Percentiles rank a stretch among this genome's conserved stretches.
Conservation (phyloP, 2,888 invertebrate species). For the Encarsia formosa region DNA sequence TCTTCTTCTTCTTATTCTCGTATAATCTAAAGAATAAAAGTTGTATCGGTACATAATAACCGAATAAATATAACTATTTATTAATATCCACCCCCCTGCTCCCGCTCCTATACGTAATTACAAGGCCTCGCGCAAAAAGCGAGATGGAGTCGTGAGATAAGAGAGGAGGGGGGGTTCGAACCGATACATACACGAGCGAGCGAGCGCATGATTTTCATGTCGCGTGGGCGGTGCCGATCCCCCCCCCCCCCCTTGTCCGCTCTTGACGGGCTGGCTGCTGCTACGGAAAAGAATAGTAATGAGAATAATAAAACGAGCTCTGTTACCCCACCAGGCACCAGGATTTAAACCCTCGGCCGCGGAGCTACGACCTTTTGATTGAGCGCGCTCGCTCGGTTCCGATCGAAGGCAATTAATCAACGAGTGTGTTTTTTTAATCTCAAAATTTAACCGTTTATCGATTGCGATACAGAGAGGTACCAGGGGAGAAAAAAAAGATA, state of each 20-base stretch:
- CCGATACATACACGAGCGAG: neutral
- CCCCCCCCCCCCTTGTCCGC: constrained; percentile 5
- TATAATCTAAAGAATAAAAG: too few species aligned
- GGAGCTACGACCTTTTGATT: too few species aligned
- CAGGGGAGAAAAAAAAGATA: neutral
- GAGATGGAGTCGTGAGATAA: neutral
- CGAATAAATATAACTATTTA: constrained; percentile 18
- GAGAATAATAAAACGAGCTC: too few species aligned
- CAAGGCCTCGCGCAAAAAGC: constrained; percentile 19
- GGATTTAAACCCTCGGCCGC: too few species aligned
- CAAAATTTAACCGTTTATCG: too few species aligned
- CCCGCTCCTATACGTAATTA: constrained; percentile 16
- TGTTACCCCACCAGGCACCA: too few species aligned
- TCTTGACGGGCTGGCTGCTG: constrained; percentile 5
- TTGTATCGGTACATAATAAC: too few species aligned
- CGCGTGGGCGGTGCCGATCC: constrained; percentile 23
- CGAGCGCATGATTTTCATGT: constrained; percentile 17
- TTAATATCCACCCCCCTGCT: constrained; percentile 17
- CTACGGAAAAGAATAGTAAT: neutral
- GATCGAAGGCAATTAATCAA: too few species aligned
- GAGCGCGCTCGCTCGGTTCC: too few species aligned
- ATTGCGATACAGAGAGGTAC: too few species aligned
- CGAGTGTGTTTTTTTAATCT: too few species aligned
- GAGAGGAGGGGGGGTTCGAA: neutral
- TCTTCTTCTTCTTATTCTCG: too few species aligned